These are phyloP conservation scores for Lateolabrax maculatus DNA, from an alignment of 2,797 vertebrate species.

Conservation along the genomic window DNA sequence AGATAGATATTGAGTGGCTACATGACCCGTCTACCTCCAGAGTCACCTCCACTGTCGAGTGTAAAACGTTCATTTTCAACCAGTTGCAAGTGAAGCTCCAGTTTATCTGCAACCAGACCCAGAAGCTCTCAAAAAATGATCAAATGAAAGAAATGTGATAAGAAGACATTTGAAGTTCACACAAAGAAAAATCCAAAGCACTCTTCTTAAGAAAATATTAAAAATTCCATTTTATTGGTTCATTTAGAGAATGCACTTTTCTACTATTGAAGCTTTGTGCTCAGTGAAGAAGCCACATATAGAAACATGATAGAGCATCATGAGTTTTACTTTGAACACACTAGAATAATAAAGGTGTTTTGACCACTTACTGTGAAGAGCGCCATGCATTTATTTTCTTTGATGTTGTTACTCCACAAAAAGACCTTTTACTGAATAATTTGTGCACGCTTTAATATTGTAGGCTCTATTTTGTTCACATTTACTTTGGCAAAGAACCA, in stretches of 20 bases:
- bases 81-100: constrained; percentile 15
- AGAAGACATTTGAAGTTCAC: constrained; percentile 12
- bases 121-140: constrained; percentile 13
- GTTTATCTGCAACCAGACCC: constrained; percentile 27
- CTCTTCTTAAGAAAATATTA: constrained; percentile 12
- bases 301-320: not conserved
- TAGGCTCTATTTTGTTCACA: not conserved
- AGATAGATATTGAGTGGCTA: constrained; percentile 3
- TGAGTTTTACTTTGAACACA: not conserved
- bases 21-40: constrained; percentile 15
- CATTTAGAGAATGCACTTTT: not conserved
- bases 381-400: not conserved
- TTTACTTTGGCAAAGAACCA: not conserved
- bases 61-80: constrained; percentile 17
- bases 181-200: constrained; percentile 18
- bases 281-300: not conserved
- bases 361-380: not conserved
- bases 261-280: constrained; percentile 4
- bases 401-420: constrained; percentile 4
- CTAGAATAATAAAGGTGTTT: not conserved
- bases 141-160: constrained; percentile 24
- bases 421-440: constrained; percentile 16
- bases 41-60: not conserved
- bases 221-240: not conserved
- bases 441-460: constrained; percentile 10